Percentiles rank a stretch among this genome's conserved stretches.
Evolutionary conservation across 2,797 vertebrate species (phyloP).

Genomic region (Clarias fuscus): DNA sequence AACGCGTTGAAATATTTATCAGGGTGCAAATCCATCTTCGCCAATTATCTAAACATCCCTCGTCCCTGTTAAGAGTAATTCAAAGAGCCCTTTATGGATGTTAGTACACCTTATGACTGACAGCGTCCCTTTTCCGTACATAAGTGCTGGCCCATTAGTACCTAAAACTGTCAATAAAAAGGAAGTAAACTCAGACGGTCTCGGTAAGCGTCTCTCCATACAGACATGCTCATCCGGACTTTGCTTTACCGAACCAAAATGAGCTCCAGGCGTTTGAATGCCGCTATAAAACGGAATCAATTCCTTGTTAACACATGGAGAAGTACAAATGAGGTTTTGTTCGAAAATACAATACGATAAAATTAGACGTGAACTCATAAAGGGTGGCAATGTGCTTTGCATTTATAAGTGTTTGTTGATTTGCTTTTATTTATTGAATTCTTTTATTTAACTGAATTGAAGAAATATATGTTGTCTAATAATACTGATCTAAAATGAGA

Average conservation of each 20-base stretch:
- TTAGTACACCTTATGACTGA: constrained; percentile 82
- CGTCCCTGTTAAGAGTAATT: constrained; percentile 83
- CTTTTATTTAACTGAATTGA: neutral
- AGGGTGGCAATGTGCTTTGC: neutral
- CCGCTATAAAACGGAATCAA: constrained; percentile 20
- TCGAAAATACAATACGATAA: neutral
- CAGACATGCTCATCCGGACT: constrained; percentile 38
- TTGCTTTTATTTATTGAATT: no score
- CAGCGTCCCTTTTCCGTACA: constrained; percentile 74
- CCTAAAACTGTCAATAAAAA: constrained; percentile 71
- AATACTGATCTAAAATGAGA: neutral
- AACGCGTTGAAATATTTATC: constrained; percentile 88
- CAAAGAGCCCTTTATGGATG: constrained; percentile 79
- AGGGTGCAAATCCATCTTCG: constrained; percentile 77
- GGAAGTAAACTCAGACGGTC: constrained; percentile 68
- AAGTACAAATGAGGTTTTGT: constrained; percentile 3
- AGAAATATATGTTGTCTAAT: neutral
- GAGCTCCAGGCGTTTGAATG: constrained; percentile 11
- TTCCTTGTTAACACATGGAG: constrained; percentile 9
- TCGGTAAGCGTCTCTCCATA: constrained; percentile 37
- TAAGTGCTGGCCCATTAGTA: constrained; percentile 82
- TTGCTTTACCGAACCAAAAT: constrained; percentile 27
- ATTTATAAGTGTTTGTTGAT: neutral
- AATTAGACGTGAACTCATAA: neutral
- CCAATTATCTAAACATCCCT: constrained; percentile 79